Base-by-base conservation (phyloP, 2,797 vertebrate genomes). In the Pempheris klunzingeri region DNA sequence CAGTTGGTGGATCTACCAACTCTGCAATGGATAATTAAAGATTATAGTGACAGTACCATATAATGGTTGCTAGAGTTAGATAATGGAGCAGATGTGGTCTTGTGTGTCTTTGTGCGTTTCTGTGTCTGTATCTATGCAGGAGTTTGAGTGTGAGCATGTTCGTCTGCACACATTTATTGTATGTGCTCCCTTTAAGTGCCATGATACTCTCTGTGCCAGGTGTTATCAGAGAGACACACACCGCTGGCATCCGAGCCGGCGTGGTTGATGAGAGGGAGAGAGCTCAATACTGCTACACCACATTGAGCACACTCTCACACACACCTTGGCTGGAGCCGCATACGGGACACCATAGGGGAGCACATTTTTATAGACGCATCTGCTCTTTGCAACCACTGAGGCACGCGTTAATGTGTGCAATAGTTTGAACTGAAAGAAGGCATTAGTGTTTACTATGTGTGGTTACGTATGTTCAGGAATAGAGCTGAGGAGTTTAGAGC, bases 221-320 rank as follows among this genome's bases (percentile, higher is more conserved):
- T 90, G 85, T 87, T 83, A 80, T 84, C 78, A 68, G 77, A 78
- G 66, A 80, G 78, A 76, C 77, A 77, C 83, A 84, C 80, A 71
- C 67, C 30, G 11, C 78, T 87, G 80, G 86, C 82, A 74, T 67
- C 70, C 67, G 59, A 75, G 66, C 77, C 66, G 52, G 59, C 12
- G 59, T 60, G 68, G 71, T 58, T 79, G 88, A 83, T 54, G 68
- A 80, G 71, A 67, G 61, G 63, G 62, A 75, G 67, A 67, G 81
- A 72, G 79, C 80, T 74, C 74, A 64, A 74, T 85, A 85, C 84
- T 60, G 85, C 88, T 72, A 88, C 93, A 92, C 76, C 80, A 89
- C 93, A 93, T 94, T 94, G 94, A 92, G 85, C 92, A 87, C 88
- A 53, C 85, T 77, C 71, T 62, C 78, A 74, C 75, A 71, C 47